Conservation (phyloP, 2,113 vertebrate genomes). For the Sterrhoptilus dennistouni region DNA sequence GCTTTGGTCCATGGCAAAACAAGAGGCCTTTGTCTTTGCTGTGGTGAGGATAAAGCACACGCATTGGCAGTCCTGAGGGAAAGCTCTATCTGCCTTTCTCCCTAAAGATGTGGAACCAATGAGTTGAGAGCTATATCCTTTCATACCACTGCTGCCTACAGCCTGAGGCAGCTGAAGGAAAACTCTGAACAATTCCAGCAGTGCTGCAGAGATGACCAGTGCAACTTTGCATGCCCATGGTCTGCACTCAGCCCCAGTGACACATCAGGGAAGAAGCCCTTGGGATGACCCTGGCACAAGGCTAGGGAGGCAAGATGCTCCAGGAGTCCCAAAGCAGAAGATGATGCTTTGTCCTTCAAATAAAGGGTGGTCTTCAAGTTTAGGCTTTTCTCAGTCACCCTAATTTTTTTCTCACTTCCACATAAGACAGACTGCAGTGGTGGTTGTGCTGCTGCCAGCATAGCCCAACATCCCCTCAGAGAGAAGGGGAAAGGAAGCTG, state of each 20-base stretch:
- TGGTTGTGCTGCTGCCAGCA: not conserved
- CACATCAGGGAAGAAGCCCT: not conserved
- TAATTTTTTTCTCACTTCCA: not conserved
- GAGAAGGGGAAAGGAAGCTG: not conserved
- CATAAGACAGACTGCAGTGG: not conserved
- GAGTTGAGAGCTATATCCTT: not conserved
- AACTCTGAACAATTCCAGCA: not conserved
- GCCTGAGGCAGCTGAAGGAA: not conserved
- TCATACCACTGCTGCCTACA: not conserved
- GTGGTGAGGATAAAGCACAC: not conserved
- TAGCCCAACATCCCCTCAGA: not conserved
- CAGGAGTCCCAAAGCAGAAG: not conserved
- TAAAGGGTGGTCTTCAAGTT: conserved; percentile 3
- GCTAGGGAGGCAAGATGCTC: not conserved
- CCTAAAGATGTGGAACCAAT: rapidly evolving
- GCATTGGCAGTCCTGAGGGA: not conserved
- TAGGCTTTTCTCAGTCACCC: not conserved
- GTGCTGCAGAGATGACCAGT: not conserved
- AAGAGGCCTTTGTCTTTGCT: not conserved
- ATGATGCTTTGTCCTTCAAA: not conserved
- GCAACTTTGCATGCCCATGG: rapidly evolving
- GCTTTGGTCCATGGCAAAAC: not conserved
- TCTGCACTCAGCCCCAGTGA: rapidly evolving
- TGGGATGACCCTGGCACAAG: not conserved
- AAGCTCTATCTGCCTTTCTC: not conserved